phyloP scores from a whole-genome alignment of 2,888 invertebrate species.

The Artemia sinica region DNA sequence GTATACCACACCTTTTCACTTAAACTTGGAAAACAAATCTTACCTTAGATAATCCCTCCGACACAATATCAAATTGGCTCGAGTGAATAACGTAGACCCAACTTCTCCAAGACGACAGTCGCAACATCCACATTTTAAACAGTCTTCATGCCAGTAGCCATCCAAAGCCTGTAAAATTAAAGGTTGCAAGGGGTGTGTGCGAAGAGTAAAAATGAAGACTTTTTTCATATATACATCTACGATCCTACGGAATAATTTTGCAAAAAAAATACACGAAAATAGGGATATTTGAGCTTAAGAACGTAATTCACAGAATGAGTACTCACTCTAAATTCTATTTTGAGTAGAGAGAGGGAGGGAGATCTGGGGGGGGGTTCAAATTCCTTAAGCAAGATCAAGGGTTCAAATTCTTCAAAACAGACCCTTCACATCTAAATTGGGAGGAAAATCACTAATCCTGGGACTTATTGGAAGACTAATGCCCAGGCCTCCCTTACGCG shows the following conservation, averaged over 20 bases:
- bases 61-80: constrained; percentile 75
- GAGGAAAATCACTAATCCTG: too few species aligned
- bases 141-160: constrained; percentile 84
- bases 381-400: too few species aligned
- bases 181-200: too few species aligned
- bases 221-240: background rate
- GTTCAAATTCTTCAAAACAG: too few species aligned
- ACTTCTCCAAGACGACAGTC: constrained; percentile 84
- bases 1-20: too few species aligned
- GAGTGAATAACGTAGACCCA: constrained; percentile 72
- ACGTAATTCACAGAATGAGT: background rate
- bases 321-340: too few species aligned
- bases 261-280: background rate
- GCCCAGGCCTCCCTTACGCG: too few species aligned
- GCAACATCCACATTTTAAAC: constrained; percentile 78
- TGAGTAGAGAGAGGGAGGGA: too few species aligned
- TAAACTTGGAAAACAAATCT: constrained; percentile 24
- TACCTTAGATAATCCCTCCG: constrained; percentile 80
- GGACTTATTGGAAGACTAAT: too few species aligned
- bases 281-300: background rate
- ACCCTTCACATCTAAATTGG: too few species aligned
- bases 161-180: constrained; percentile 62
- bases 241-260: background rate
- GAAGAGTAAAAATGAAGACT: constrained; percentile 38
- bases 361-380: too few species aligned